Percentiles rank a stretch among this genome's conserved stretches.
These are phyloP conservation scores for Bostrychus sinensis DNA, from an alignment of 2,113 vertebrate species.

Conservation along the genomic window DNA sequence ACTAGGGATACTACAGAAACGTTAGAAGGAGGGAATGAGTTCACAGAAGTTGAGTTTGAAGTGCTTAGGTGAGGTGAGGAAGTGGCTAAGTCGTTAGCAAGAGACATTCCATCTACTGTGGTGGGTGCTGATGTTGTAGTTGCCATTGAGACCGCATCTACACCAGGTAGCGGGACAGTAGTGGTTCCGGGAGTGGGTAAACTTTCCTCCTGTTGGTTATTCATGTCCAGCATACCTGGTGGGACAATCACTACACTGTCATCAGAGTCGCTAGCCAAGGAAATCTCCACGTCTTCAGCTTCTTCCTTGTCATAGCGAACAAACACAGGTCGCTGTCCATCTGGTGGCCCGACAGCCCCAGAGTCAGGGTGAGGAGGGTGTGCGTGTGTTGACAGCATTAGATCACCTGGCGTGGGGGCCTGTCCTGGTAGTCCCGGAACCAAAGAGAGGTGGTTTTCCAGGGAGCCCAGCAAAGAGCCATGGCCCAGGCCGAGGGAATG, in stretches of 20 bases:
- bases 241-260: conserved; percentile 92
- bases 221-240: conserved; percentile 78
- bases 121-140: conserved; percentile 32
- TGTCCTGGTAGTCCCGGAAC: conserved; percentile 69
- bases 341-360: conserved; percentile 69
- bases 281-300: conserved; percentile 88
- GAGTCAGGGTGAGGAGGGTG: conserved; percentile 72
- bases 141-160: conserved; percentile 51
- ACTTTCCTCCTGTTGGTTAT: conserved; percentile 60
- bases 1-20: conserved; percentile 72
- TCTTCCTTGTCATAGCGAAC: conserved; percentile 91
- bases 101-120: conserved; percentile 44
- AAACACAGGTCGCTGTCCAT: conserved; percentile 84
- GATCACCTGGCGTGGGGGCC: conserved; percentile 51
- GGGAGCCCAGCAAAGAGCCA: conserved; percentile 66
- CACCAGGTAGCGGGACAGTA: conserved; percentile 28
- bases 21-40: conserved; percentile 69
- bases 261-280: conserved; percentile 88
- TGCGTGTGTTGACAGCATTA: conserved; percentile 64
- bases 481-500: conserved; percentile 72
- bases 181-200: conserved; percentile 23
- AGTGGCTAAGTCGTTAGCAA: conserved; percentile 68
- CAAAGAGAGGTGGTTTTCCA: conserved; percentile 81
- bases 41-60: conserved; percentile 58
- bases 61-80: conserved; percentile 63